Conservation (phyloP, 1,140 invertebrate genomes). For the Aphelenchoides fujianensis region DNA sequence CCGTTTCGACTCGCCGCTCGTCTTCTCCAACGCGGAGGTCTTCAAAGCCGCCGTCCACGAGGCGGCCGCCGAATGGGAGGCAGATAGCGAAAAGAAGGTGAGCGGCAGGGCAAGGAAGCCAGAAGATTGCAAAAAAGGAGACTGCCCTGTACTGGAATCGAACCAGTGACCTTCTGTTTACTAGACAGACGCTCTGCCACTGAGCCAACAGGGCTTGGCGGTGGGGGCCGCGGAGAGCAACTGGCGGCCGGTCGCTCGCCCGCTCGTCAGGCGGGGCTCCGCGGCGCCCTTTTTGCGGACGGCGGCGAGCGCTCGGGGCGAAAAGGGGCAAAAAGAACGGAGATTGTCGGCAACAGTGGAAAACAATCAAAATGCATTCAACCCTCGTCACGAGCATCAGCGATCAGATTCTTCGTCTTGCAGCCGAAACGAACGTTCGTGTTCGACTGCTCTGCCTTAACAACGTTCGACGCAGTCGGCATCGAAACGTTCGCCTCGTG, state of each 20-base stretch:
- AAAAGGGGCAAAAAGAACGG: not conserved
- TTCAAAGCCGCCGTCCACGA: slow-evolving; percentile 4
- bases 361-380: too few relatives aligned
- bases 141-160: too few relatives aligned
- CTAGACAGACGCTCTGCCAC: too few relatives aligned
- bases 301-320: not conserved
- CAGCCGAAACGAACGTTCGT: not conserved
- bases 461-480: not conserved
- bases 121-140: too few relatives aligned
- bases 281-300: too few relatives aligned
- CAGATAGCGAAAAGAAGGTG: not conserved
- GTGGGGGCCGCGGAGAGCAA: too few relatives aligned
- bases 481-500: not conserved
- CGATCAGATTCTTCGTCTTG: not conserved
- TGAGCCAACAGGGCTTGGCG: too few relatives aligned
- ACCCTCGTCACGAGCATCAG: too few relatives aligned
- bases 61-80: not conserved
- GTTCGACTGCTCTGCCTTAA: not conserved
- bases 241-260: too few relatives aligned
- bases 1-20: slow-evolving; percentile 5
- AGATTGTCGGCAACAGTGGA: not conserved
- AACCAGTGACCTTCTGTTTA: too few relatives aligned
- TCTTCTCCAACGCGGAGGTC: not conserved
- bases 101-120: not conserved
- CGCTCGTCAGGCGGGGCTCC: too few relatives aligned